Percentiles rank a stretch among this genome's conserved stretches.
These are phyloP conservation scores for Epirrhoe tristata DNA, from an alignment of 2,888 invertebrate genomes.

Conservation along the genomic window DNA sequence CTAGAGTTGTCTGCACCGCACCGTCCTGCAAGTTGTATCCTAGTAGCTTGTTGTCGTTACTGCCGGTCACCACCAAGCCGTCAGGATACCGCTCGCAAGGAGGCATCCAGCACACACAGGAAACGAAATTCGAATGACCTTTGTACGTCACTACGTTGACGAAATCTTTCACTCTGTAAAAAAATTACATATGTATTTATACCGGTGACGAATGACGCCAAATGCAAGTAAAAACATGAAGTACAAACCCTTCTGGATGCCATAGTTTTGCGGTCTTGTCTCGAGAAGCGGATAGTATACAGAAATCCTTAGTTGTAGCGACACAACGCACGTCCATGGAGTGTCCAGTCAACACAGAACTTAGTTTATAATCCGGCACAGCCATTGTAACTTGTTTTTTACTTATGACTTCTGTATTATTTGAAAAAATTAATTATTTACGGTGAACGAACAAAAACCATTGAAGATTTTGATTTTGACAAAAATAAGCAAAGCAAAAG, in stretches of 20 bases:
- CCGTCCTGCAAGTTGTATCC: constrained; percentile 90
- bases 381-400: constrained; percentile 63
- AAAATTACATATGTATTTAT: constrained; percentile 15
- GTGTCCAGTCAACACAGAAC: constrained; percentile 92
- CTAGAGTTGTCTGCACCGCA: constrained; percentile 88
- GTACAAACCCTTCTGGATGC: constrained; percentile 90
- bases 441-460: constrained; percentile 39
- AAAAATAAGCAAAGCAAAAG: constrained; percentile 50
- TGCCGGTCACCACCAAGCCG: constrained; percentile 94
- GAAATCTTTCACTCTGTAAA: constrained; percentile 85
- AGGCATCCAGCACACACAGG: constrained; percentile 91
- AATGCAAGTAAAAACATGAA: constrained; percentile 6
- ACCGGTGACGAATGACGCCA: background rate
- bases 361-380: constrained; percentile 90
- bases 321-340: constrained; percentile 94
- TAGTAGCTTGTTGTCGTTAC: constrained; percentile 94
- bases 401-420: constrained; percentile 47
- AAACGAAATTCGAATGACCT: constrained; percentile 95
- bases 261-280: constrained; percentile 95
- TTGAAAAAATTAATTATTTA: constrained; percentile 52
- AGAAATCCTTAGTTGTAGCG: constrained; percentile 87
- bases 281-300: constrained; percentile 94
- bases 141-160: constrained; percentile 88
- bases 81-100: constrained; percentile 89
- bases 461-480: background rate